Conservation (phyloP, 1,140 invertebrate species). For the Potamilus streckersoni region DNA sequence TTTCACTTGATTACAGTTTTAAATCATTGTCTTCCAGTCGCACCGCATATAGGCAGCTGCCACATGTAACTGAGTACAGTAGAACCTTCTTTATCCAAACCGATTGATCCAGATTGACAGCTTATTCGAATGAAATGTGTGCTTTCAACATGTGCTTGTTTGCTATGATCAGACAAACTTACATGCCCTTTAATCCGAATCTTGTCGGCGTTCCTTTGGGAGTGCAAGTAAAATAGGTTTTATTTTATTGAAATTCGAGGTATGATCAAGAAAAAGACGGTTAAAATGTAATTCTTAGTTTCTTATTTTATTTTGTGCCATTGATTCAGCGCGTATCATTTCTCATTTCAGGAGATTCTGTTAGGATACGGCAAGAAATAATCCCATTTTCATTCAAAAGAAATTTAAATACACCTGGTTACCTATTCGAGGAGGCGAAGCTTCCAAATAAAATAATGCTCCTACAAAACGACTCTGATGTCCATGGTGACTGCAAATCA, state of each 20-base stretch:
- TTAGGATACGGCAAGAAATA: conserved; percentile 22
- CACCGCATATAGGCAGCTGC: too few species aligned
- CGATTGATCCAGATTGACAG: too few species aligned
- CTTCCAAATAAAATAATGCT: conserved; percentile 30
- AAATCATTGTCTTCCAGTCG: too few species aligned
- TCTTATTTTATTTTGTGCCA: conserved; percentile 11
- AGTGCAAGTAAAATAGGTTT: neutral
- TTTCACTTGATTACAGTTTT: too few species aligned
- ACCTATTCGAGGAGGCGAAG: conserved; percentile 18
- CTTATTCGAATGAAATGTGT: too few species aligned
- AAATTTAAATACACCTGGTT: conserved; percentile 7
- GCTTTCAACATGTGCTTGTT: too few species aligned
- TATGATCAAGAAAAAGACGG: neutral
- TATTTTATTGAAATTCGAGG: neutral
- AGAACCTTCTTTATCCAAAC: too few species aligned
- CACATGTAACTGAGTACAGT: too few species aligned
- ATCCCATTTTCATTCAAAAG: conserved; percentile 35
- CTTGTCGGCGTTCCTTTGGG: neutral
- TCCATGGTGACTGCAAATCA: conserved; percentile 31
- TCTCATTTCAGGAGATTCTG: conserved; percentile 5
- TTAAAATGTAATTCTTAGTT: neutral
- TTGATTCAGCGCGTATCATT: conserved; percentile 13
- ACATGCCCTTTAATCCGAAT: too few species aligned
- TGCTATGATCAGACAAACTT: too few species aligned
- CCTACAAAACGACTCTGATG: conserved; percentile 28